phyloP scores from a whole-genome alignment of 2,113 vertebrate species.

The Machaerirhynchus nigripectus region DNA sequence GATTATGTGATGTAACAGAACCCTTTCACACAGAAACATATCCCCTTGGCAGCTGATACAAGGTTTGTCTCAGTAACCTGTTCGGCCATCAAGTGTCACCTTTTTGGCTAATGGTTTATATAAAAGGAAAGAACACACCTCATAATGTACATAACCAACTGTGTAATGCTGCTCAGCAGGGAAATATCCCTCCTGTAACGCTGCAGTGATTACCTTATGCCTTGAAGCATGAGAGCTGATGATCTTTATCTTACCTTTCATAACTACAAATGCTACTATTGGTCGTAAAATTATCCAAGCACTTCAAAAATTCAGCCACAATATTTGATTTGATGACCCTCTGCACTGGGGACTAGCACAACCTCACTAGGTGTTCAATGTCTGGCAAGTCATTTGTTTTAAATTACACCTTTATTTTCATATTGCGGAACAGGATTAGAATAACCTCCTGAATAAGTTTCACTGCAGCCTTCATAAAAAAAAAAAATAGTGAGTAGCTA shows the following conservation, averaged over 20 bases:
- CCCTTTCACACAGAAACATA: not conserved
- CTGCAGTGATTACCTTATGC: conserved; percentile 43
- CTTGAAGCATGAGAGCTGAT: conserved; percentile 28
- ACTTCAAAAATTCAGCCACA: conserved; percentile 39
- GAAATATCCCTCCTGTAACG: not conserved
- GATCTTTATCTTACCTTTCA: conserved; percentile 50
- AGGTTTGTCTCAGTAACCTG: not conserved
- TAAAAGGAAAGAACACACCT: conserved; percentile 20
- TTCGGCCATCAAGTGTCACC: conserved; percentile 1
- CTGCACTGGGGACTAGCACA: not conserved
- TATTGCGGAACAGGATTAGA: not conserved
- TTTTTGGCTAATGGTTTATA: conserved; percentile 36
- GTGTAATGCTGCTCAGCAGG: conserved; percentile 17
- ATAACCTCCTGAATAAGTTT: conserved; percentile 28
- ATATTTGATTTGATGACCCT: conserved; percentile 48
- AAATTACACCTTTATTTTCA: conserved; percentile 30
- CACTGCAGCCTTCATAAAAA: not conserved
- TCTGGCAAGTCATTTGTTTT: conserved; percentile 25
- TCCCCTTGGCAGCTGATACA: not conserved
- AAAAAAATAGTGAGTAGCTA: not conserved
- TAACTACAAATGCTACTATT: conserved; percentile 34
- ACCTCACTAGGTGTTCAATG: not conserved
- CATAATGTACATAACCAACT: conserved; percentile 53
- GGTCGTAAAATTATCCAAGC: conserved; percentile 53
- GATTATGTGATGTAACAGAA: not conserved